A percentile compares a stretch with the other conserved stretches of the same genome.
phyloP scores from a whole-genome alignment of 2,888 invertebrate species.

The Agrotis exclamationis region DNA sequence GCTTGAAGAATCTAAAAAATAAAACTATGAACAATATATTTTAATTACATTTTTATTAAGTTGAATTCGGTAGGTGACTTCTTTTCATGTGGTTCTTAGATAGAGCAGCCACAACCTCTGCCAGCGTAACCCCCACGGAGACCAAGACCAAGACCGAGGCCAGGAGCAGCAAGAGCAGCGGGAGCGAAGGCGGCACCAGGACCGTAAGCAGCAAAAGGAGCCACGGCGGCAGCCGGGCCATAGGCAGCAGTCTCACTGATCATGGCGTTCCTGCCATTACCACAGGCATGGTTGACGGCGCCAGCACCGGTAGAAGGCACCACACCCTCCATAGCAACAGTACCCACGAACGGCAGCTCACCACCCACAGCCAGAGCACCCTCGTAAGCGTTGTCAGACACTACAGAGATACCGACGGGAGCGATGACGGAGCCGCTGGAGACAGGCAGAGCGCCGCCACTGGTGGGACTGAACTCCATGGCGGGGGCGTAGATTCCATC shows the following conservation, averaged over 20 bases:
- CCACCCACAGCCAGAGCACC: conserved; percentile 21
- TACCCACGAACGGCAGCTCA: conserved; percentile 42
- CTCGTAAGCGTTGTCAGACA: conserved; percentile 47
- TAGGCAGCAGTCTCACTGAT: background rate
- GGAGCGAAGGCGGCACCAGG: conserved; percentile 44
- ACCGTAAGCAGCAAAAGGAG: conserved; percentile 7
- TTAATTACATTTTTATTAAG: no score
- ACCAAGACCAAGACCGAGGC: background rate
- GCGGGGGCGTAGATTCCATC: conserved; percentile 3
- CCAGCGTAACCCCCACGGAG: no score
- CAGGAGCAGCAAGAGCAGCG: conserved; percentile 50
- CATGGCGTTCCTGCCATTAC: conserved; percentile 21
- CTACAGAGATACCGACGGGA: no score
- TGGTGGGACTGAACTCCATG: conserved; percentile 9
- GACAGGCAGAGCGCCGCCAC: conserved; percentile 43
- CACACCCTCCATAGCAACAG: conserved; percentile 42
- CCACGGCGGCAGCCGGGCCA: conserved; percentile 6
- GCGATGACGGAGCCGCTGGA: no score
- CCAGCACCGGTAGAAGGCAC: conserved; percentile 40
- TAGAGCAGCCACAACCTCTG: no score
- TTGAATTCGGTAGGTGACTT: no score
- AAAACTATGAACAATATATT: no score
- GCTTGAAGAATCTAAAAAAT: no score
- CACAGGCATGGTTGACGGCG: conserved; percentile 39
- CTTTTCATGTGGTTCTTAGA: no score